A percentile compares a stretch with the other conserved stretches of the same genome.
phyloP scores from a whole-genome alignment of 2,113 vertebrate genomes.

The Lamprotornis superbus region DNA sequence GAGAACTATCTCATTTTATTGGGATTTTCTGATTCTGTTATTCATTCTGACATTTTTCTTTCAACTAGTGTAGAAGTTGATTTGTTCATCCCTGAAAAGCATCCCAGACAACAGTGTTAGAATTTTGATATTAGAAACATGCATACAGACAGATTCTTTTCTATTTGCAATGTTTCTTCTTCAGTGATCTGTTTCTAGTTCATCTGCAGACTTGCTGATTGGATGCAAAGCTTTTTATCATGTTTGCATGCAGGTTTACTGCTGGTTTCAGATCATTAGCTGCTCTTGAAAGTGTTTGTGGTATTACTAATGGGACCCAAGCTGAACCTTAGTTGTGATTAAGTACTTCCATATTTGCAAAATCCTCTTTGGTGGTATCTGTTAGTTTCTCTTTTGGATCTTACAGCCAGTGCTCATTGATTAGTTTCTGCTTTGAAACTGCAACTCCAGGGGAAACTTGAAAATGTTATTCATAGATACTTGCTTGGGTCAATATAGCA shows the following conservation, averaged over 20 bases:
- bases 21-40: neutral
- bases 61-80: neutral
- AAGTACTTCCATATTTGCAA: slow-evolving; percentile 15
- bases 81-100: neutral
- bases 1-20: neutral
- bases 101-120: neutral
- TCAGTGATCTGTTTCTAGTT: slow-evolving; percentile 2
- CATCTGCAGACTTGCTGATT: slow-evolving; percentile 17
- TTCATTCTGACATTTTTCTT: neutral
- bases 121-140: neutral
- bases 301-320: neutral
- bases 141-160: neutral
- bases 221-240: slow-evolving; percentile 13
- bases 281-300: slow-evolving; percentile 20
- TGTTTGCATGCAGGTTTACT: neutral
- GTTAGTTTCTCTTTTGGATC: neutral
- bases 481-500: slow-evolving; percentile 13
- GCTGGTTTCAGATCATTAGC: slow-evolving; percentile 34
- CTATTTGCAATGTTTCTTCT: neutral
- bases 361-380: neutral
- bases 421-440: slow-evolving; percentile 12
- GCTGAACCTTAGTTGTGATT: slow-evolving; percentile 5
- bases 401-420: neutral
- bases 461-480: slow-evolving; percentile 43
- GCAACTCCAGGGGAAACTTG: neutral